Base-by-base conservation (phyloP, 2,113 vertebrate species). In the Tichodroma muraria region DNA sequence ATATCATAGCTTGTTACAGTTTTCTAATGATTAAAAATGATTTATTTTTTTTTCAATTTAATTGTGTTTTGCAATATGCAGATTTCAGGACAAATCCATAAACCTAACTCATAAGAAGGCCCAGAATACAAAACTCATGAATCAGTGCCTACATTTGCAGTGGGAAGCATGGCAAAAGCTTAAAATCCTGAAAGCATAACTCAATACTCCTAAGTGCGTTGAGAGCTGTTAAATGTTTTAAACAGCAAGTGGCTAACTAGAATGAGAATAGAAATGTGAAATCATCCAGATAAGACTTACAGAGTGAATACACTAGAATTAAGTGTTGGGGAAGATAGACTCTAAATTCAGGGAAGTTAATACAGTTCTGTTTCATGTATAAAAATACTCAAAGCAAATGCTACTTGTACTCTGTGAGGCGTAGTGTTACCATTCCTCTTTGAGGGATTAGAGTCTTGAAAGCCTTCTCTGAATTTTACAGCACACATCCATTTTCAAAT, bases 161-260 rank as follows among this genome's bases (percentile, higher is more conserved):
- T 27, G 10, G 16, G 5, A 3, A 65, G 25, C 25, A 53, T 25
- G 45, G 11, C 27, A 73, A 89, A 84, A 94, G 27, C 47, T 88
- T 83, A 70, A 84, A 52, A 78, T 70, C n/a, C 40, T 57, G 40
- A 85, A 84, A 82, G 42, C 8, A 27, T n/a, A 56, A 52, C 31
- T 91, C n/a, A 30, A 18, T 31, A 20, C 9, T 75, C 19, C 49
- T n/a, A 80, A 89, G 52, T 33, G 27, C 4, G 5, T 77, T 86
- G 54, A 40, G n/a, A 76, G 8, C 28, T 89, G 35, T 56, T 91
- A 93, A 89, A 94, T 78, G 8, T 91, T 95, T 93, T 49, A 95
- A 89, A 60, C 7, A 56, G 15, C 17, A 79, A 95, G 85, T 60
- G 19, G 22, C 27, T 84, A 75, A 88, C 35, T 70, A 66, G 79